A percentile compares a stretch with the other conserved stretches of the same genome.
Conservation (phyloP, 1,140 invertebrate species). For the Trichoplusia ni region DNA sequence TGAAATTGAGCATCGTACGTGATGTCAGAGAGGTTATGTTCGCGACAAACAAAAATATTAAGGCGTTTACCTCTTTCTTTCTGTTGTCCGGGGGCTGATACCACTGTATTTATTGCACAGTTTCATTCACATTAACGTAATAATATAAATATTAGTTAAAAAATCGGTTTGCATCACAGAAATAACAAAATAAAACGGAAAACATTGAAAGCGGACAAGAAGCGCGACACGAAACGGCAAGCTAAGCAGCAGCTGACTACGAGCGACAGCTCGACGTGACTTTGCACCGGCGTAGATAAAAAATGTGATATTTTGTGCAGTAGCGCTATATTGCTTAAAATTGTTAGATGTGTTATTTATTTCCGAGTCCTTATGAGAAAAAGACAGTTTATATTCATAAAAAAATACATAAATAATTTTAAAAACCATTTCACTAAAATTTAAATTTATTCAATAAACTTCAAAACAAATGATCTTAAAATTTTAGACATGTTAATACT, state of each 20-base stretch:
- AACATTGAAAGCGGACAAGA: slow-evolving; percentile 83
- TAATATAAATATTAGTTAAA: slow-evolving; percentile 71
- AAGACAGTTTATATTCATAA: too few relatives aligned
- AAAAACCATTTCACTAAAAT: too few relatives aligned
- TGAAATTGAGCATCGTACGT: slow-evolving; percentile 60
- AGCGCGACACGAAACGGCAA: slow-evolving; percentile 82
- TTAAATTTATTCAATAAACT: too few relatives aligned
- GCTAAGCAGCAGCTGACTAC: slow-evolving; percentile 82
- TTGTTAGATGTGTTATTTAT: too few relatives aligned
- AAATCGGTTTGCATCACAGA: slow-evolving; percentile 81
- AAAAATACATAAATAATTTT: too few relatives aligned
- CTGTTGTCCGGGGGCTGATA: slow-evolving; percentile 63
- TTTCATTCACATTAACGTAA: slow-evolving; percentile 67
- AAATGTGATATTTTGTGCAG: too few relatives aligned
- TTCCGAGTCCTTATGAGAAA: too few relatives aligned
- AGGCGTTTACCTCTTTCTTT: slow-evolving; percentile 79
- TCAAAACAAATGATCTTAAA: too few relatives aligned
- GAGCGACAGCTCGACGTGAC: slow-evolving; percentile 61
- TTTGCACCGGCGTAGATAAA: slow-evolving; percentile 55
- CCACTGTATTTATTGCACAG: slow-evolving; percentile 72
- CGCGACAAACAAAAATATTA: slow-evolving; percentile 80
- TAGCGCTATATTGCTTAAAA: too few relatives aligned
- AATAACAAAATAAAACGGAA: slow-evolving; percentile 83
- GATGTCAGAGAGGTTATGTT: slow-evolving; percentile 76
- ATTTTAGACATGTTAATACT: background rate